Evolutionary conservation across 2,888 invertebrate genomes (phyloP), one percentile per base, ranked within the genome.

Genomic region (Chloromyia formosa): DNA sequence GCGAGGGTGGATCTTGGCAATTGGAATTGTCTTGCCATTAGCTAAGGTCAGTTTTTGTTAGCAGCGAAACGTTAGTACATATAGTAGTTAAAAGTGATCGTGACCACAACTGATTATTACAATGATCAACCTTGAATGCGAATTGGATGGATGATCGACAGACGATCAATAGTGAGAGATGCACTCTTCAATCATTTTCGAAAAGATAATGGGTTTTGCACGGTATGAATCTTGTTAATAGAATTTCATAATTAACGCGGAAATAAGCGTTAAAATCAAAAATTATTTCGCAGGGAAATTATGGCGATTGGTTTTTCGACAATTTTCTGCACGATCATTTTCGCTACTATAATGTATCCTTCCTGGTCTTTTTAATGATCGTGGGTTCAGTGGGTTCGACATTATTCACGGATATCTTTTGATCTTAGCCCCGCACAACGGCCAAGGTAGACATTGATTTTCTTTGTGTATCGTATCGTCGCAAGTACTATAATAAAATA

Each of bases 21-120:
- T 49, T n/a, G 3, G 3, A 35, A 35, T 49, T n/a, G 49, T 49
- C 12, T 49, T 49, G 49, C 2, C 49, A 49, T 49, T 49, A 49
- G 12, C 49, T 49, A n/a, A 49, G 49, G 49, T 49, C 49, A 49
- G 49, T 49, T 49, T 49, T n/a, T n/a, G 27, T 35, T 35, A 35
- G 27, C 27, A 49, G 12, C 10, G 49, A 49, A 49, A 49, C 27
- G 7, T 2, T 35, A 35, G 27, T 35, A 35, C 27, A 35, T 2
- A 7, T 35, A 35, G 27, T 35, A 35, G 27, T 35, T 35, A 35
- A 7, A 35, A 2, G 27, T 35, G 27, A 35, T 35, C 27, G 27
- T 35, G 27, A 35, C 27, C 27, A 35, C 2, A 35, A 35, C 27
- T 35, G 27, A 35, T 35, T 35, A 7, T 35, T 35, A 35, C 27